Percentiles rank a stretch among this genome's conserved stretches.
These are phyloP conservation scores for Ivindomyrus marchei DNA, from an alignment of 2,113 vertebrate genomes.

Conservation along the genomic window DNA sequence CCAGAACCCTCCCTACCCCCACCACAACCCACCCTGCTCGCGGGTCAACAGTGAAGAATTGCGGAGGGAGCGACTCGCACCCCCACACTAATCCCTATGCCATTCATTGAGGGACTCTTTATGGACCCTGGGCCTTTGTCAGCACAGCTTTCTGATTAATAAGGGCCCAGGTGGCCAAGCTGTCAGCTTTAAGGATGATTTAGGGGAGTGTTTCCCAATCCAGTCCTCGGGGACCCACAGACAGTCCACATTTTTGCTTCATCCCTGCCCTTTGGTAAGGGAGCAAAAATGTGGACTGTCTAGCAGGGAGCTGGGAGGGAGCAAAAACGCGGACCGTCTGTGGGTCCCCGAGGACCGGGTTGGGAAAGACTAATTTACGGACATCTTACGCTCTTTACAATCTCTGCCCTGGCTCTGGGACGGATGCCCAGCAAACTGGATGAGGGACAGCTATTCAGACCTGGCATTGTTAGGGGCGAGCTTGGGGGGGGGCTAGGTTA, in stretches of 20 bases:
- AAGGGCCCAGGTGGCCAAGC: conserved; percentile 14
- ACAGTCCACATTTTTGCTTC: neutral
- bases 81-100: conserved; percentile 45
- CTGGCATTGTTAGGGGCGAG: neutral
- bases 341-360: neutral
- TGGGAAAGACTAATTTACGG: neutral
- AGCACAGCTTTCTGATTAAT: conserved; percentile 22
- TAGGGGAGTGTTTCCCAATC: neutral
- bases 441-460: conserved; percentile 6
- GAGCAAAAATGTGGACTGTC: neutral
- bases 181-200: conserved; percentile 21
- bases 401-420: neutral
- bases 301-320: neutral
- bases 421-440: neutral
- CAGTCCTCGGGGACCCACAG: neutral
- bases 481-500: neutral
- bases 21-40: conserved; percentile 24
- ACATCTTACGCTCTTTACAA: conserved; percentile 11
- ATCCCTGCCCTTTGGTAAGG: neutral
- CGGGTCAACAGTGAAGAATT: conserved; percentile 43
- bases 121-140: conserved; percentile 27
- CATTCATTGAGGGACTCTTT: conserved; percentile 33
- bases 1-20: conserved; percentile 28
- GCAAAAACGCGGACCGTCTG: neutral
- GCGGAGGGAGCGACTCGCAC: conserved; percentile 21